Percentiles rank a stretch among this genome's conserved stretches.
These are phyloP conservation scores for Brenthis hecate DNA, from an alignment of 2,888 invertebrate species.

Conservation along the genomic window DNA sequence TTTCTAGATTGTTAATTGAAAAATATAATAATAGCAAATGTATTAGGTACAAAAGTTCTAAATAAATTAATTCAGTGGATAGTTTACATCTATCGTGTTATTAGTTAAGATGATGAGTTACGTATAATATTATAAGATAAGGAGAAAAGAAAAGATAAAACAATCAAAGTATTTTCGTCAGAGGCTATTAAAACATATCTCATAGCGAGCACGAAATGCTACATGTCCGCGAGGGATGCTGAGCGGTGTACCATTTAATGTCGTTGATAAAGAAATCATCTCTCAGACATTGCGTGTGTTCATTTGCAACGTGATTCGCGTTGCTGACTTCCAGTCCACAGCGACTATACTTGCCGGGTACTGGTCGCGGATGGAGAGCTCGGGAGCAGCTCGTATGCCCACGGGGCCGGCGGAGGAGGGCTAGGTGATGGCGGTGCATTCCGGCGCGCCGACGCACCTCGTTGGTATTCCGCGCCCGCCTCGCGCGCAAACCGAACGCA, in stretches of 20 bases:
- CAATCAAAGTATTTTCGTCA: neutral
- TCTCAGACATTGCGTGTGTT: neutral
- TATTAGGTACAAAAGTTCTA: too few relatives aligned
- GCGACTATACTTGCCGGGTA: neutral
- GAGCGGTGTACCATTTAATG: neutral
- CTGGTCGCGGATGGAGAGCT: neutral
- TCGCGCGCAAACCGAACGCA: slow-evolving; percentile 67
- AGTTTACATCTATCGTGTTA: too few relatives aligned
- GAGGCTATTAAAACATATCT: neutral
- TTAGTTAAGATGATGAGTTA: too few relatives aligned
- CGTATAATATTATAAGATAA: too few relatives aligned
- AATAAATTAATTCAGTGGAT: too few relatives aligned
- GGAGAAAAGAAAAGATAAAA: neutral
- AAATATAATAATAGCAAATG: too few relatives aligned
- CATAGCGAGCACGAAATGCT: neutral
- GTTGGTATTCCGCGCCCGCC: slow-evolving; percentile 70
- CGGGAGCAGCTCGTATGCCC: slow-evolving; percentile 18
- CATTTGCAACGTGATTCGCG: neutral
- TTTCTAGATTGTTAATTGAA: too few relatives aligned
- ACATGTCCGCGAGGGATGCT: neutral
- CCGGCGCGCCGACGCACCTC: slow-evolving; percentile 56
- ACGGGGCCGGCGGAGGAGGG: slow-evolving; percentile 24
- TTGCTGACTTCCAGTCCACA: too few relatives aligned
- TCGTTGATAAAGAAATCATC: slow-evolving; percentile 17
- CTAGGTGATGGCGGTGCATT: slow-evolving; percentile 44